phyloP scores from a whole-genome alignment of 2,888 invertebrate species.

The Oscheius sp. region DNA sequence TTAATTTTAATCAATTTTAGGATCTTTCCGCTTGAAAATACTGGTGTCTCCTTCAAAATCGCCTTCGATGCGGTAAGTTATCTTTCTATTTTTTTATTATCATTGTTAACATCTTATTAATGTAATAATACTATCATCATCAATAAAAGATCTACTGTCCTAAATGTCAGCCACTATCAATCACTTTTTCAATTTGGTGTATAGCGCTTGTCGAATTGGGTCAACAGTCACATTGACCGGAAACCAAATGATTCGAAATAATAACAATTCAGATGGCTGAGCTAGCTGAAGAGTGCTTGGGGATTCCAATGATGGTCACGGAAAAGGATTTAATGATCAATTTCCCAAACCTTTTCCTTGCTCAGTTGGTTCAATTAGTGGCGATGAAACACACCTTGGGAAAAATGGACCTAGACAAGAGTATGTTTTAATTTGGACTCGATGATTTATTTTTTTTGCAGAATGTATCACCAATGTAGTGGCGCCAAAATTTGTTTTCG shows the following conservation, averaged over 20 bases:
- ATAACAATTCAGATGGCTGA: constrained; percentile 32
- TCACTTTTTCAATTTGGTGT: too few species aligned
- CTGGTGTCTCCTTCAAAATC: constrained; percentile 33
- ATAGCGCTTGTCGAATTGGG: too few species aligned
- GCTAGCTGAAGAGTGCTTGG: constrained; percentile 33
- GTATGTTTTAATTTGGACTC: not conserved
- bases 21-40: not conserved
- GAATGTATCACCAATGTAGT: constrained; percentile 13
- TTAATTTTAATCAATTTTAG: constrained; percentile 10
- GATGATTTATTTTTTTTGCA: not conserved
- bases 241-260: too few species aligned
- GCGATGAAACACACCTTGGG: constrained; percentile 30
- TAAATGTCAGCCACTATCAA: too few species aligned
- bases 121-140: too few species aligned
- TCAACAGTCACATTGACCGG: too few species aligned
- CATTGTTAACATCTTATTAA: too few species aligned
- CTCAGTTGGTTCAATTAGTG: constrained; percentile 32
- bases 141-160: too few species aligned
- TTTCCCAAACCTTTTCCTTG: constrained; percentile 34
- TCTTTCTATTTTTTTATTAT: not conserved
- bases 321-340: constrained; percentile 33
- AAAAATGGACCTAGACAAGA: constrained; percentile 21
- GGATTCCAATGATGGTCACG: constrained; percentile 32
- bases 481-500: constrained; percentile 33
- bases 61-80: constrained; percentile 35